Evolutionary conservation across 2,888 invertebrate genomes (phyloP).

Genomic region (Tipula helvola): DNA sequence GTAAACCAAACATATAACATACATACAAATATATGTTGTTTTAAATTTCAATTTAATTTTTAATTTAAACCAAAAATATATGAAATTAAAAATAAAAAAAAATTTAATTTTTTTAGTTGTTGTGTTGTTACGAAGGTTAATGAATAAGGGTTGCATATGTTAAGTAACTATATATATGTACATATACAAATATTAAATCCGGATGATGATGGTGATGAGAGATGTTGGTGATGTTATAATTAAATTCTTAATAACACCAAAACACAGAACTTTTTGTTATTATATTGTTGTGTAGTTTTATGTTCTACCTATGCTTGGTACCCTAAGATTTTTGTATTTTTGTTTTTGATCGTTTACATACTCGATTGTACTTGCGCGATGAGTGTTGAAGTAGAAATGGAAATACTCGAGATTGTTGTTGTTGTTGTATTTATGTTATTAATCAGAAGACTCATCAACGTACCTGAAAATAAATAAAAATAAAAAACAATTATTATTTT

Average conservation of each 20-base stretch:
- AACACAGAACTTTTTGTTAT: neutral
- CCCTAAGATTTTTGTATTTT: neutral
- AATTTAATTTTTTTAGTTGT: neutral
- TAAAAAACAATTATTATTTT: neutral
- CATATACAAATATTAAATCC: neutral
- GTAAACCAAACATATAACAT: neutral
- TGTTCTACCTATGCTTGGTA: neutral
- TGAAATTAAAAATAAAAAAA: neutral
- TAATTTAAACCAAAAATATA: constrained; percentile 4
- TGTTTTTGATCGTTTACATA: neutral
- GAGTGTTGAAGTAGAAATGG: neutral
- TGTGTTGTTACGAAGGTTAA: neutral
- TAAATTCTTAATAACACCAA: constrained; percentile 4
- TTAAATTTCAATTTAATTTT: neutral
- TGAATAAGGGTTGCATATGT: constrained; percentile 4
- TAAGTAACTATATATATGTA: neutral
- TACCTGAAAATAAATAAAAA: neutral
- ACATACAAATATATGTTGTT: neutral
- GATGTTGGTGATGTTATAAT: neutral
- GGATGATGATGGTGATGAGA: neutral
- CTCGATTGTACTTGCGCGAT: neutral
- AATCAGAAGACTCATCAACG: neutral
- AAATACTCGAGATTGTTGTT: neutral
- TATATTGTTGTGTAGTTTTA: neutral
- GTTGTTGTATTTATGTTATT: neutral